phyloP scores from a whole-genome alignment of 2,797 vertebrate species.

The Pipistrellus nathusii region DNA sequence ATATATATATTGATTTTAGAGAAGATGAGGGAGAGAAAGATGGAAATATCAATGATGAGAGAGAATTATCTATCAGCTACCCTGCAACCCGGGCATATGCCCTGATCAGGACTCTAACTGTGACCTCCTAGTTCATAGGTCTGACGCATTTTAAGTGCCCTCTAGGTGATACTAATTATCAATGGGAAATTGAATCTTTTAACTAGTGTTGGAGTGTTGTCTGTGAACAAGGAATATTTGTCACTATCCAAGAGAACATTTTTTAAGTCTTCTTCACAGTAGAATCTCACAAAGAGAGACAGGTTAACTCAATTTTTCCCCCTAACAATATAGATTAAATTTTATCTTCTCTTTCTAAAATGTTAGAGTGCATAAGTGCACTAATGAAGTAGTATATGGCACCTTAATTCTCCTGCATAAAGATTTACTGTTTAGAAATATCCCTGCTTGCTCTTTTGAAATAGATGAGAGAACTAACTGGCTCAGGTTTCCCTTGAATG shows the following conservation, averaged over 20 bases:
- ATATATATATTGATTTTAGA: no score
- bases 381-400: neutral
- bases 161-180: neutral
- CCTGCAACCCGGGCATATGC: no score
- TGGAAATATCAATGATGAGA: no score
- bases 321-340: neutral
- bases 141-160: neutral
- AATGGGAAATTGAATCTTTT: neutral
- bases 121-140: no score
- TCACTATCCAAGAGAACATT: neutral
- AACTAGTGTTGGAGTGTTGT: neutral
- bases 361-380: neutral
- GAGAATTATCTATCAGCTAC: no score
- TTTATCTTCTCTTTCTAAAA: neutral
- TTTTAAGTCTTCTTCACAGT: neutral
- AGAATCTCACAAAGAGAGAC: neutral
- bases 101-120: no score
- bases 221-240: neutral
- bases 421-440: neutral
- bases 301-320: neutral
- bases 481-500: neutral
- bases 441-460: neutral
- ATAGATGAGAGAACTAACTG: neutral
- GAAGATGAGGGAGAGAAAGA: no score
- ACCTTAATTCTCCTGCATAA: neutral